These are phyloP conservation scores for Acanthopleura granulata DNA, from an alignment of 2,888 invertebrate genomes.

Conservation along the genomic window DNA sequence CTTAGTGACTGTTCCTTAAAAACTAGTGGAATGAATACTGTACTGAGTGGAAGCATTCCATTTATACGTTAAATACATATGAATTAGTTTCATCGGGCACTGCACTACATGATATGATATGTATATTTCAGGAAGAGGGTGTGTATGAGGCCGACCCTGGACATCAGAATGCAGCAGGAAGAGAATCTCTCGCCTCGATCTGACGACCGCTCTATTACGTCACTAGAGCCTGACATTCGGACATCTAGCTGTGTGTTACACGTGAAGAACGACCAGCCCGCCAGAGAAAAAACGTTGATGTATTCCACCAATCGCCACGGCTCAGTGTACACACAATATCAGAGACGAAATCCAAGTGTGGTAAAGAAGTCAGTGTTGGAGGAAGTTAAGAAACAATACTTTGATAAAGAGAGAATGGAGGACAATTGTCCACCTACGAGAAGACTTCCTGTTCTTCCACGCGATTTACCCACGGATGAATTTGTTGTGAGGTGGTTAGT, in stretches of 20 bases:
- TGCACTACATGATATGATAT: too few species aligned
- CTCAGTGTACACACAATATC: background rate
- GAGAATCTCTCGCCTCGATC: too few species aligned
- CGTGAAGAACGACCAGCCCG: background rate
- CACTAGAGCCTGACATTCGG: background rate
- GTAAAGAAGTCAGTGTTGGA: background rate
- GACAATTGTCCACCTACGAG: background rate
- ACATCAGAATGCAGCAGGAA: too few species aligned
- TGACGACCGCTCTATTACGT: too few species aligned
- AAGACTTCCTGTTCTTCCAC: slow-evolving; percentile 1
- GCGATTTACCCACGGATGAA: background rate
- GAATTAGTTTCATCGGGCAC: too few species aligned
- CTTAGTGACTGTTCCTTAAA: too few species aligned
- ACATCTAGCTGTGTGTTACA: background rate
- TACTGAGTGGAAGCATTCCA: too few species aligned
- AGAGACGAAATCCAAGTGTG: background rate
- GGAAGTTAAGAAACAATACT: background rate
- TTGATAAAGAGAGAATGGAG: background rate
- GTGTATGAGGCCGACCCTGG: too few species aligned
- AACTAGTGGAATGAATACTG: too few species aligned
- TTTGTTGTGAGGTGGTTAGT: background rate
- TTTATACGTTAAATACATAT: too few species aligned
- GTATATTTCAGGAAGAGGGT: too few species aligned
- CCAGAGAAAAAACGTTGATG: background rate
- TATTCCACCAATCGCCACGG: slow-evolving; percentile 10